A percentile compares a stretch with the other conserved stretches of the same genome.
These are phyloP conservation scores for Hyaena hyaena DNA, from an alignment of 2,113 vertebrate genomes.

Conservation along the genomic window DNA sequence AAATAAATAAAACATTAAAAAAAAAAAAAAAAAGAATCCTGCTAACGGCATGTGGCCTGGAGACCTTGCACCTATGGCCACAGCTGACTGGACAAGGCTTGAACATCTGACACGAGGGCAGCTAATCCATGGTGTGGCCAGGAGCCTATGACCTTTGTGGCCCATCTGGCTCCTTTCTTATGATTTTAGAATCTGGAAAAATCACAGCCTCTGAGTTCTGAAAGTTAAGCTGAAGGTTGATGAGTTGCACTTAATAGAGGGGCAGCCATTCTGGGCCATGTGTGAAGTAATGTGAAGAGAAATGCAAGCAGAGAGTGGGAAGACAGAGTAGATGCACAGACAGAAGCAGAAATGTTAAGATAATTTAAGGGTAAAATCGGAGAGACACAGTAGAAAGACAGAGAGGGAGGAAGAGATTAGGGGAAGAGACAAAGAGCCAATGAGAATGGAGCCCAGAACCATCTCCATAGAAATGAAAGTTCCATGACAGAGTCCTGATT, in stretches of 20 bases:
- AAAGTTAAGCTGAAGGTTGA: neutral
- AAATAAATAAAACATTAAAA: too few relatives aligned
- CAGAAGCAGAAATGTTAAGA: neutral
- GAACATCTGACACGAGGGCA: neutral
- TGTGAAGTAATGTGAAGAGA: neutral
- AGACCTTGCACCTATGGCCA: neutral
- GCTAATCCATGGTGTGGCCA: too few relatives aligned
- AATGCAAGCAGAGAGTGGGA: neutral
- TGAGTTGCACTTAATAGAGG: neutral
- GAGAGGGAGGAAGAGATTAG: neutral
- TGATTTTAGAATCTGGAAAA: neutral
- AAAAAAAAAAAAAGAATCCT: neutral
- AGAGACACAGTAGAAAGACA: neutral
- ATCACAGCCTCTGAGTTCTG: neutral
- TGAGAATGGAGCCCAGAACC: neutral
- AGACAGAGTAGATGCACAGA: neutral
- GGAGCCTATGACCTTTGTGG: neutral
- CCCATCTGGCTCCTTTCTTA: neutral
- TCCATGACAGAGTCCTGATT: neutral
- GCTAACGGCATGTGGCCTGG: neutral
- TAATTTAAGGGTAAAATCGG: neutral
- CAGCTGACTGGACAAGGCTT: neutral
- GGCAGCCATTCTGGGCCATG: neutral
- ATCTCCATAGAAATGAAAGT: neutral
- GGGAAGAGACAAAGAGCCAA: neutral